Conservation (phyloP, 2,888 invertebrate species). For the Aphodius sticticus region DNA sequence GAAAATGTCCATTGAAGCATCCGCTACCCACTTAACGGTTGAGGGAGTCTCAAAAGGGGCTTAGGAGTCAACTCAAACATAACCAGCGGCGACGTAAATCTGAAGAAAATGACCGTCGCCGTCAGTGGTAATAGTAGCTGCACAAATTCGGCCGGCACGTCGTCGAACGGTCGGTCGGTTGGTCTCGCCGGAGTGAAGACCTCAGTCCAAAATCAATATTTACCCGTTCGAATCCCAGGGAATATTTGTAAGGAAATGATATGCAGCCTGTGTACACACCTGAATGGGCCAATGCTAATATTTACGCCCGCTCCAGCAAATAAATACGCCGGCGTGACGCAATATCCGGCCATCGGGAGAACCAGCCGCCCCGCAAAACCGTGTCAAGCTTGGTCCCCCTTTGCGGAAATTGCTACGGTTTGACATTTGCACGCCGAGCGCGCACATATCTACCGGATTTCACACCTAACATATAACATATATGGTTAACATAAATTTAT, state of each 20-base stretch:
- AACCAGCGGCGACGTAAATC: neutral
- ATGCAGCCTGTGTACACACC: slow-evolving; percentile 58
- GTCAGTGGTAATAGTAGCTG: neutral
- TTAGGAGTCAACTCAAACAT: slow-evolving; percentile 4
- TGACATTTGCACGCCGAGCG: neutral
- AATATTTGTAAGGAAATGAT: slow-evolving; percentile 58
- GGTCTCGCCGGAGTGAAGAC: neutral
- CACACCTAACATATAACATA: too few species aligned
- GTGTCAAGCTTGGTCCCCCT: neutral
- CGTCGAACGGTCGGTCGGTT: neutral
- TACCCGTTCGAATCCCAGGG: slow-evolving; percentile 48
- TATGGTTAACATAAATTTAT: too few species aligned
- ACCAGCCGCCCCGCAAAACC: neutral
- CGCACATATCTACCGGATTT: too few species aligned
- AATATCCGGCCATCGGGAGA: slow-evolving; percentile 51
- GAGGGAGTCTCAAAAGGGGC: slow-evolving; percentile 4
- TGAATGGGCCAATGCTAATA: slow-evolving; percentile 58
- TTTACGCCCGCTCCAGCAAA: slow-evolving; percentile 51
- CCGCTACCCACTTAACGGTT: neutral
- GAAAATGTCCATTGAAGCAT: neutral
- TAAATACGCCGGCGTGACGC: slow-evolving; percentile 53
- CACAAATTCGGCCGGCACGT: neutral
- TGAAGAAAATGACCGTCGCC: neutral
- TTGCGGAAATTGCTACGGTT: neutral
- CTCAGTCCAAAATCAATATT: slow-evolving; percentile 51